A percentile compares a stretch with the other conserved stretches of the same genome.
phyloP scores from a whole-genome alignment of 2,113 vertebrate genomes.

The Axis porcinus region DNA sequence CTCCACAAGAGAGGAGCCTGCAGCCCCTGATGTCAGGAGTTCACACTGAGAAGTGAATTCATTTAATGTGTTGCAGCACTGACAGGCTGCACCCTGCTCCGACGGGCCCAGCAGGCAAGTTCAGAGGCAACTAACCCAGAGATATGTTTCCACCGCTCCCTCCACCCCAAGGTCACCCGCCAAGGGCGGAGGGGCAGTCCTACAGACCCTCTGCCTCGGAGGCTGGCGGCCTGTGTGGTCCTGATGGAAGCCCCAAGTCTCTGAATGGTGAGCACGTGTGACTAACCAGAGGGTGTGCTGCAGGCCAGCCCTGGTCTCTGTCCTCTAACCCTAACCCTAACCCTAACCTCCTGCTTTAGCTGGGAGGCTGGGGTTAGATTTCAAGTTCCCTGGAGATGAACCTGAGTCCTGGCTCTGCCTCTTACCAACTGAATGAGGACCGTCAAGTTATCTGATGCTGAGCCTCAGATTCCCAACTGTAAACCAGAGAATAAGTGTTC shows the following conservation, averaged over 20 bases:
- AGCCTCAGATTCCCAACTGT: neutral
- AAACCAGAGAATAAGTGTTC: neutral
- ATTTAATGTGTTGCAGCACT: neutral
- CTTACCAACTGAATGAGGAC: neutral
- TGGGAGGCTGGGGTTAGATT: neutral
- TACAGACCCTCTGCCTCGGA: neutral
- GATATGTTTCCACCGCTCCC: accelerated
- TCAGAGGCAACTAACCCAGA: too few species aligned
- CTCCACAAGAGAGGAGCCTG: neutral
- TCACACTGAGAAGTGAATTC: neutral
- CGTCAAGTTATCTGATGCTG: neutral
- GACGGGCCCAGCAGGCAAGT: neutral
- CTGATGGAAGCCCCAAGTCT: neutral
- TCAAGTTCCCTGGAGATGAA: neutral
- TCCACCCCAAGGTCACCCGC: neutral
- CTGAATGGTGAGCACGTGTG: neutral
- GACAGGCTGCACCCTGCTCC: neutral
- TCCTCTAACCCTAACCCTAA: too few species aligned
- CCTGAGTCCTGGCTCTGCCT: neutral
- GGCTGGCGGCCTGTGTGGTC: neutral
- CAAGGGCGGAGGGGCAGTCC: neutral
- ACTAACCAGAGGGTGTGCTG: neutral
- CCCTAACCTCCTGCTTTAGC: neutral
- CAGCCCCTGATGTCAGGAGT: neutral
- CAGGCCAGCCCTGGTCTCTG: neutral